A percentile compares a stretch with the other conserved stretches of the same genome.
Evolutionary conservation across 37 sponge, comb jelly and placozoan genomes (phyloP).

Genomic region (Oopsacas minuta): DNA sequence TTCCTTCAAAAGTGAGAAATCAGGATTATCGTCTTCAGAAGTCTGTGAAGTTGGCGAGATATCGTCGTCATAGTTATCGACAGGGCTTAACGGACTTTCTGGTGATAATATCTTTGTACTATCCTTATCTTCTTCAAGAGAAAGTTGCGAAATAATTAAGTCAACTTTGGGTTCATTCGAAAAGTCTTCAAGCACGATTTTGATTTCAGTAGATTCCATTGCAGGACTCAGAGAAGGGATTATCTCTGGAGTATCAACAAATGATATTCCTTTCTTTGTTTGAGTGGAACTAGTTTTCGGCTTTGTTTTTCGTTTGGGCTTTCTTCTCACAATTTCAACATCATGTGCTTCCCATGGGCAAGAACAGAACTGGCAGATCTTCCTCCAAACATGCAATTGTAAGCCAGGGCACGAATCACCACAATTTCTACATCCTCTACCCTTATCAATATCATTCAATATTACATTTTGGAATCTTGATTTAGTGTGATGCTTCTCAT

Average conservation of each 20-base stretch:
- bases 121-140: neutral
- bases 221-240: neutral
- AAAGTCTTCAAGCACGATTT: neutral
- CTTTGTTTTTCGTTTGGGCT: neutral
- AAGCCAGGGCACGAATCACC: neutral
- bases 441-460: neutral
- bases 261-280: neutral
- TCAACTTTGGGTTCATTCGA: neutral
- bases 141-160: neutral
- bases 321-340: neutral
- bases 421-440: neutral
- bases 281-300: neutral
- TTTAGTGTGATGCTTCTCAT: neutral
- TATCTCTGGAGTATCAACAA: neutral
- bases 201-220: neutral
- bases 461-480: neutral
- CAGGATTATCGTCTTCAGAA: neutral
- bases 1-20: neutral
- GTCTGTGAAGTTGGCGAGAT: neutral
- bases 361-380: conserved; percentile 37
- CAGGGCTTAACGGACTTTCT: neutral
- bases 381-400: conserved; percentile 28
- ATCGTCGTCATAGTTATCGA: neutral
- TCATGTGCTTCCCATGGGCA: conserved; percentile 31
- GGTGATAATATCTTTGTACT: neutral